Evolutionary conservation across 2,113 vertebrate genomes (phyloP).

Genomic region (Herpetotheres cachinnans): DNA sequence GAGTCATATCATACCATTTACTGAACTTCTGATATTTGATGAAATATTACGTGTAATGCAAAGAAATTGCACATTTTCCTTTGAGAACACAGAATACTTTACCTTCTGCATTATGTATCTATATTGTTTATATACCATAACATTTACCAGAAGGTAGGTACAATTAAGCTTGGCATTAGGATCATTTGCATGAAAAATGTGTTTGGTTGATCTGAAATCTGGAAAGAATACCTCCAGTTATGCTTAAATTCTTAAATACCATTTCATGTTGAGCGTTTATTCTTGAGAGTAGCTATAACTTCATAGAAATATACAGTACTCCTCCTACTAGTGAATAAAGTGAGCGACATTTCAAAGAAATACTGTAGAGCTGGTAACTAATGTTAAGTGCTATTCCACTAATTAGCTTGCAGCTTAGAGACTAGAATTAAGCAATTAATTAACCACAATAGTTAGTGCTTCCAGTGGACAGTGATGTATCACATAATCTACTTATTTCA

Average conservation of each 20-base stretch:
- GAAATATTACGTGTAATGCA: background rate
- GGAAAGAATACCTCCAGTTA: background rate
- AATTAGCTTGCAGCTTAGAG: conserved; percentile 9
- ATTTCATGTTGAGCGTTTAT: background rate
- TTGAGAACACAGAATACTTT: background rate
- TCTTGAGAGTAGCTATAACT: background rate
- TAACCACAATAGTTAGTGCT: background rate
- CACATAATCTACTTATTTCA: background rate
- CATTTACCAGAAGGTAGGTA: background rate
- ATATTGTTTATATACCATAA: background rate
- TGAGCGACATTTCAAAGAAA: background rate
- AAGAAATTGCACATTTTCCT: background rate
- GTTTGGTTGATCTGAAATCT: background rate
- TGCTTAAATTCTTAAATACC: background rate
- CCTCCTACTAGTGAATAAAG: background rate
- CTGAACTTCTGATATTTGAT: background rate
- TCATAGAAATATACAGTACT: background rate
- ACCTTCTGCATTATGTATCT: background rate
- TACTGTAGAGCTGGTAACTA: background rate
- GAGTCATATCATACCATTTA: background rate
- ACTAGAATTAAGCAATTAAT: conserved; percentile 30
- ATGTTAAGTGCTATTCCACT: background rate
- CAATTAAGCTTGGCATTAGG: background rate
- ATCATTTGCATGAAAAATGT: background rate
- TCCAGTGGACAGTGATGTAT: background rate